Evolutionary conservation across 2,797 vertebrate species (phyloP).

Genomic region (Spondyliosoma cantharus): DNA sequence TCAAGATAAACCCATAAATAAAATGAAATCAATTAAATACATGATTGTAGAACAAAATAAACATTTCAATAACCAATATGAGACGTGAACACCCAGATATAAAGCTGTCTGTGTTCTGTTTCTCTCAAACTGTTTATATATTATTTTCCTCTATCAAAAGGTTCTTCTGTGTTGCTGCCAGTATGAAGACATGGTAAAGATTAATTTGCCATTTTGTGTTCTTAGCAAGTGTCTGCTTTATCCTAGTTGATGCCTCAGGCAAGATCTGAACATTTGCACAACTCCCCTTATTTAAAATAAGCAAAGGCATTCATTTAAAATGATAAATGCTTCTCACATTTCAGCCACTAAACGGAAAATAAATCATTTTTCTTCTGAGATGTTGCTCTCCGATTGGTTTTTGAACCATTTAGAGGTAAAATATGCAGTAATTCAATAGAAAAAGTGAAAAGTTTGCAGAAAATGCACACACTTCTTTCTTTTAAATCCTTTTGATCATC

Average conservation of each 20-base stretch:
- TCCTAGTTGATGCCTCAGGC: background rate
- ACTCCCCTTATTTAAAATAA: background rate
- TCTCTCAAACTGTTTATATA: background rate
- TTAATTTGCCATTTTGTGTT: slow-evolving; percentile 11
- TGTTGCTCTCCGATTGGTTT: background rate
- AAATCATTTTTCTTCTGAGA: background rate
- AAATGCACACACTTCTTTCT: too few species aligned
- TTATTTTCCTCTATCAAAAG: background rate
- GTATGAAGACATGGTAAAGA: background rate
- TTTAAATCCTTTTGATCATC: background rate
- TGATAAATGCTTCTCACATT: background rate
- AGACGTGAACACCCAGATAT: background rate
- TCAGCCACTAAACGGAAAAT: background rate
- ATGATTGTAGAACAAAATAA: background rate
- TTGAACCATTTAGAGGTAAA: background rate
- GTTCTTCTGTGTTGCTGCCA: background rate
- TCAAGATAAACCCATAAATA: too few species aligned
- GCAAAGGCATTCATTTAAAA: background rate
- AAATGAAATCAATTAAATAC: too few species aligned
- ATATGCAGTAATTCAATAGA: background rate
- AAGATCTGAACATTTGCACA: background rate
- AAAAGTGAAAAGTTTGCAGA: background rate
- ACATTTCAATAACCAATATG: background rate
- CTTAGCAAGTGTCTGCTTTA: too few species aligned
- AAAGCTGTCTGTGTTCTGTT: background rate